Conservation (phyloP, 2,888 invertebrate genomes). For the Sipha maydis region DNA sequence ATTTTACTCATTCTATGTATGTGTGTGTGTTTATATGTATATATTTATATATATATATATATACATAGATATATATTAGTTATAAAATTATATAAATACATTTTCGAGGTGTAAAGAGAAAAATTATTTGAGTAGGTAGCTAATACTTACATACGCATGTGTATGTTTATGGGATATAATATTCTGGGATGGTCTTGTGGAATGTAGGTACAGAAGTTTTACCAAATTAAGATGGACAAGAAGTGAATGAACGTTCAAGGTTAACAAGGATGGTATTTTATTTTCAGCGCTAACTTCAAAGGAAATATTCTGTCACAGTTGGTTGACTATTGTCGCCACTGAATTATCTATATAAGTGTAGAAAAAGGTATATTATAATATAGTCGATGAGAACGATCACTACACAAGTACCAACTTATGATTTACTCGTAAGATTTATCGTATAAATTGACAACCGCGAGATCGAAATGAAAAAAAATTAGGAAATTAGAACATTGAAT, state of each 20-base stretch:
- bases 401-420: slow-evolving; percentile 27
- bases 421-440: slow-evolving; percentile 12
- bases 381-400: slow-evolving; percentile 14
- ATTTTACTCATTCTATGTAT: not conserved
- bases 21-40: too few relatives aligned
- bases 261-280: slow-evolving; percentile 30
- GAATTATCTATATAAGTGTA: slow-evolving; percentile 22
- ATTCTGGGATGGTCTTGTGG: not conserved
- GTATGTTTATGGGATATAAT: not conserved
- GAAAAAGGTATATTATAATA: not conserved
- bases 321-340: slow-evolving; percentile 50
- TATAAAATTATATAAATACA: not conserved
- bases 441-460: not conserved
- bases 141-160: not conserved
- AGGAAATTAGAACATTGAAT: not conserved
- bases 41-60: too few relatives aligned
- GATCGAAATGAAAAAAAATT: not conserved
- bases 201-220: slow-evolving; percentile 47
- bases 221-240: slow-evolving; percentile 58
- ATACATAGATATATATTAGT: not conserved
- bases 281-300: slow-evolving; percentile 49
- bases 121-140: slow-evolving; percentile 2
- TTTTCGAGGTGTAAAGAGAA: not conserved
- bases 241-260: slow-evolving; percentile 62
- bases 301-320: slow-evolving; percentile 58